Conservation (phyloP, 2,797 vertebrate species). For the Selene dorsalis region DNA sequence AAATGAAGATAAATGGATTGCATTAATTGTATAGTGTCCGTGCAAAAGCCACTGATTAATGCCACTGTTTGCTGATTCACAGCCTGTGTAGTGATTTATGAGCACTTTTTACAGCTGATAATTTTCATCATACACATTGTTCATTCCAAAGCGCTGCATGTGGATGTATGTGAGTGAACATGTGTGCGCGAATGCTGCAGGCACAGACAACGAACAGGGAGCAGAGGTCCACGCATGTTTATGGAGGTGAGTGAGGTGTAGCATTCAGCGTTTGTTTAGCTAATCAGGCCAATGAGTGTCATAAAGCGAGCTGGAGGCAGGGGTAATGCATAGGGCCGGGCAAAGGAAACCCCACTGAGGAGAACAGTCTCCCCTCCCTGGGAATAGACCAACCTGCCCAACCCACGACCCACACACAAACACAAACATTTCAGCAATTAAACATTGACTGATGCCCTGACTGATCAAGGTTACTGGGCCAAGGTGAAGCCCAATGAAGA, state of each 20-base stretch:
- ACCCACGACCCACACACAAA: slow-evolving; percentile 41
- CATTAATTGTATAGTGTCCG: slow-evolving; percentile 76
- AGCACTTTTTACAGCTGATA: slow-evolving; percentile 78
- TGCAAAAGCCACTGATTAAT: slow-evolving; percentile 76
- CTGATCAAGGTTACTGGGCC: slow-evolving; percentile 83
- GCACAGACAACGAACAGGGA: slow-evolving; percentile 29
- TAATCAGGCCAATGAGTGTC: slow-evolving; percentile 82
- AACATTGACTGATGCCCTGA: slow-evolving; percentile 80
- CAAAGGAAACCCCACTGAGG: slow-evolving; percentile 43
- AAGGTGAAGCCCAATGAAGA: slow-evolving; percentile 77
- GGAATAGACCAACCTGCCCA: slow-evolving; percentile 50
- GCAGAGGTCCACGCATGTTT: slow-evolving; percentile 28
- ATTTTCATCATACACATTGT: slow-evolving; percentile 65
- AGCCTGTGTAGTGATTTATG: slow-evolving; percentile 73
- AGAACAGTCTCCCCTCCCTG: slow-evolving; percentile 29
- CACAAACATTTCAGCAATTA: slow-evolving; percentile 72
- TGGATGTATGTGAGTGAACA: slow-evolving; percentile 28
- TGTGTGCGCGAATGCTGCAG: slow-evolving; percentile 6
- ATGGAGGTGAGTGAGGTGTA: slow-evolving; percentile 49
- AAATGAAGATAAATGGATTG: slow-evolving; percentile 78
- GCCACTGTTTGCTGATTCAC: slow-evolving; percentile 73
- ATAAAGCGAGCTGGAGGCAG: slow-evolving; percentile 66
- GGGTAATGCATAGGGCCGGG: slow-evolving; percentile 17
- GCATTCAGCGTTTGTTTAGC: slow-evolving; percentile 75
- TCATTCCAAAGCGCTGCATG: slow-evolving; percentile 40